Percentiles rank a stretch among this genome's conserved stretches.
Conservation (phyloP, 2,797 vertebrate genomes). For the Emydoidea blandingii region DNA sequence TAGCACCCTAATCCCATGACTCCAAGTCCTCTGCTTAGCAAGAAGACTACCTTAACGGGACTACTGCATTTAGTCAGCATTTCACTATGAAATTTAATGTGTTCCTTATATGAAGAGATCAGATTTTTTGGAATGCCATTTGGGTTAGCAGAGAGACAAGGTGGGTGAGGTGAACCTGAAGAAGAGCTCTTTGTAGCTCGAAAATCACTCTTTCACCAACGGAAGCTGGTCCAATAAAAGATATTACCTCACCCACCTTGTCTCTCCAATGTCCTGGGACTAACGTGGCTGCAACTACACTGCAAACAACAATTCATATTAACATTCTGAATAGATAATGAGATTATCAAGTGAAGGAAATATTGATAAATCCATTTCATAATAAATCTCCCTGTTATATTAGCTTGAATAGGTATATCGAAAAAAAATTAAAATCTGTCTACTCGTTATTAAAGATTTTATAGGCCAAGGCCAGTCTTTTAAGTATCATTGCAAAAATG, state of each 20-base stretch:
- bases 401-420: neutral
- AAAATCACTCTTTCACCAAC: too few species aligned
- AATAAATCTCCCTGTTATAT: neutral
- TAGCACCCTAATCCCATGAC: neutral
- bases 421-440: neutral
- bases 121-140: neutral
- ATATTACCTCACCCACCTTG: too few species aligned
- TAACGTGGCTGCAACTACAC: neutral
- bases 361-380: conserved; percentile 23
- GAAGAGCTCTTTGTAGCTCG: too few species aligned
- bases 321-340: neutral
- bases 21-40: neutral
- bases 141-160: neutral
- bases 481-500: neutral
- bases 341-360: conserved; percentile 3
- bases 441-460: neutral
- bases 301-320: neutral
- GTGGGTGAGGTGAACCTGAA: neutral
- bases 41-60: neutral
- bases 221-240: too few species aligned
- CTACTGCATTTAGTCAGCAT: neutral
- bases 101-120: neutral
- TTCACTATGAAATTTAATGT: neutral
- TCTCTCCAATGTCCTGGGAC: neutral
- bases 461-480: neutral